Base-by-base conservation (phyloP, 2,888 invertebrate species). In the Drosophila kambysellisi region DNA sequence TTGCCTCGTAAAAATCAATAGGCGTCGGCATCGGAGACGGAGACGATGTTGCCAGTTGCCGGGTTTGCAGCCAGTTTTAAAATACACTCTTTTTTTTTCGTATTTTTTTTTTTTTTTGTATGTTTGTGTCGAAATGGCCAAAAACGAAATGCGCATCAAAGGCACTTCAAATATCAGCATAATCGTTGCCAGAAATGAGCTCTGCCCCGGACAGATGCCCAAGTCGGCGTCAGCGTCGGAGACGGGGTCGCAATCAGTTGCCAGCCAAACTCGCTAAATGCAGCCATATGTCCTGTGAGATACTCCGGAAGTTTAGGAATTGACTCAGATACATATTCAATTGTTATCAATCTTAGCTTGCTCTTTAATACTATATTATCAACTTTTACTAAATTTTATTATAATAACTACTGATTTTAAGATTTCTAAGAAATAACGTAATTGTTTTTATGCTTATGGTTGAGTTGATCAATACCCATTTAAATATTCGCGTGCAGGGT, bases 81-180 rank as follows among this genome's bases (percentile, higher is more conserved):
- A 83, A 87, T 87, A 83, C 60, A 87, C 25, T 25, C 25, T 82
- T 43, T 57, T 41, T 41, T 39, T 73, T 64, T 65, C n/a, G 1
- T 2, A 17, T 39, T 56, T 29, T 56, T 56, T 12, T 25, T 35
- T 39, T 25, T 3, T 15, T 43, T 57, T 32, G 43, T 57, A n/a
- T 41, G 17, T 41, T 41, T 29, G 39, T 68, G 56, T 50, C 35
- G 57, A 70, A 79, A 76, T 57, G 77, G 74, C 61, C 71, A 83
- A 65, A 65, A 72, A 51, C 46, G 74, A 87, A 86, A 85, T 87
- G 89, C 70, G 89, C 85, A 89, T 86, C 85, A 86, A 86, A 86
- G 89, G 82, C 89, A 89, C 89, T 86, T 89, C 84, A 89, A 87
- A 89, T 78, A 80, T 81, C 79, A 80, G 76, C 78, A 81, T 81